phyloP scores from a whole-genome alignment of 2,888 invertebrate species.

The Arrhopalites spinosus region DNA sequence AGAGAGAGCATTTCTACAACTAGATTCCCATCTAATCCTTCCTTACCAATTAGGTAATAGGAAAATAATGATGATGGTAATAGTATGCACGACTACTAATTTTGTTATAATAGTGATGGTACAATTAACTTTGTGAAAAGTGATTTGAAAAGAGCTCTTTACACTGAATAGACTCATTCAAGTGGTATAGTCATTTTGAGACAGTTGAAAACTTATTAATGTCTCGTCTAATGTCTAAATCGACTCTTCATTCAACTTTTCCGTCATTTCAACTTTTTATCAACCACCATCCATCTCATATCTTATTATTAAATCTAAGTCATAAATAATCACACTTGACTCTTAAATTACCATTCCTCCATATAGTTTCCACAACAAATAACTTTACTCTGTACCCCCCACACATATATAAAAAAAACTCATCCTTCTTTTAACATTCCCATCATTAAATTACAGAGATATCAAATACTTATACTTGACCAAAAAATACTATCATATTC shows the following conservation, averaged over 20 bases:
- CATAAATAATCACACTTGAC: background rate
- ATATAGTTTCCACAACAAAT: too few species aligned
- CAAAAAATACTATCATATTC: too few species aligned
- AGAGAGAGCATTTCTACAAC: constrained; percentile 10
- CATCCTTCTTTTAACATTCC: too few species aligned
- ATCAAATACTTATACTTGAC: too few species aligned
- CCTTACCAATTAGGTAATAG: constrained; percentile 32
- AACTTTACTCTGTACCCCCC: too few species aligned
- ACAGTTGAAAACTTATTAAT: constrained; percentile 32
- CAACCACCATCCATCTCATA: background rate
- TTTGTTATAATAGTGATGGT: constrained; percentile 17
- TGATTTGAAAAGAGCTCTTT: constrained; percentile 22
- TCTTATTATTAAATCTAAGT: background rate
- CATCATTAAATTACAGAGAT: too few species aligned
- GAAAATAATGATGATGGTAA: constrained; percentile 19
- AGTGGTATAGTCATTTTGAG: constrained; percentile 26
- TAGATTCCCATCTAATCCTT: constrained; percentile 23
- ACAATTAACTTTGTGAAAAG: constrained; percentile 29
- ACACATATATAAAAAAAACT: too few species aligned
- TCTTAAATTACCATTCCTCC: background rate
- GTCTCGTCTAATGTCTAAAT: constrained; percentile 20
- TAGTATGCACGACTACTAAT: constrained; percentile 5
- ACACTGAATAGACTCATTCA: constrained; percentile 12
- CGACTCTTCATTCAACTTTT: constrained; percentile 14
- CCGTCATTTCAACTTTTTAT: background rate